Evolutionary conservation across 2,797 vertebrate genomes (phyloP), one percentile per base, ranked within the genome.

Genomic region (Helostoma temminkii): DNA sequence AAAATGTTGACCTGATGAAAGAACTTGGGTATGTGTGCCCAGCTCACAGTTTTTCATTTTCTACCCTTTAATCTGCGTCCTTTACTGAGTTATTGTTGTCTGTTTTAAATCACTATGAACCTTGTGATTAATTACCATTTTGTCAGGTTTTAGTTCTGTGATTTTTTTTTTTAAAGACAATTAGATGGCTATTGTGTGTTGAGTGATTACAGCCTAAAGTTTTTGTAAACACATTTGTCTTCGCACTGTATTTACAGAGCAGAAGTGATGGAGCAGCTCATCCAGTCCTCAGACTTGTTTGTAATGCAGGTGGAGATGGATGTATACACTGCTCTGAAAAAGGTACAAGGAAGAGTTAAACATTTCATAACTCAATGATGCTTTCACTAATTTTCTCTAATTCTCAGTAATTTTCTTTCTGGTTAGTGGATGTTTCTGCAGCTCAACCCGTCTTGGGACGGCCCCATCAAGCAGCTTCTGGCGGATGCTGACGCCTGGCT

Each of bases 271-370:
- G 95, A 95, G 48, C 95, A 95, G 82, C 94, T 99, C 85, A 95
- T 99, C 69, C 94, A 95, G 85, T 99, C 98, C 0, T 96, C 96
- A 0, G 97, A 99, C 81, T 93, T 99, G 47, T 97, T 98, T 76
- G 98, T 99, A 55, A 98, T 99, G 97, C 98, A 99, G 92, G 97
- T 99, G 74, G 98, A 99, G 81, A 99, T 98, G 98, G 98, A 99
- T 4, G 96, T 99, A 1, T 99, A 99, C 73, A 99, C 97, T 0
- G 95, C 97, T 80, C 94, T 99, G 74, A 99, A 99, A 86, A 99
- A 99, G 96, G 98, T 99, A 91, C 2, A 22, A 18, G 0, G 1
- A 21, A 46, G 45, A 30, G 5, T 2, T 1, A 6, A 19, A 11
- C 32, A 3, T 0, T 24, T 25, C 1, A 14, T 42, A 8, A 22